These are phyloP conservation scores for Trissolcus basalis DNA, from an alignment of 1,140 invertebrate genomes.

Conservation along the genomic window DNA sequence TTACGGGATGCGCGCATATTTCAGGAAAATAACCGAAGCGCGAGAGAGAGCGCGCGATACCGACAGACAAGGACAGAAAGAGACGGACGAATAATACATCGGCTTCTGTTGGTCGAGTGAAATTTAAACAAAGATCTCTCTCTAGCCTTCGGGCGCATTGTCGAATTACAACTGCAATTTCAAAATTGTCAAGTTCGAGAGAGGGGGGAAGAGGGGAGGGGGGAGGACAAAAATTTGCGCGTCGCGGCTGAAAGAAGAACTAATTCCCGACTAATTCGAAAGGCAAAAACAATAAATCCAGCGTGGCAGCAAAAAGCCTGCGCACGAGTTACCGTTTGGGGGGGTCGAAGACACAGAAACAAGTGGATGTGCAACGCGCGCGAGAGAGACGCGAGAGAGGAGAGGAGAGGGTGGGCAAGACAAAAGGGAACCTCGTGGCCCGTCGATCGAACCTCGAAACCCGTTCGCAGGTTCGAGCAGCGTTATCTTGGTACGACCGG, in stretches of 20 bases:
- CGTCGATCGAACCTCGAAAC: conserved; percentile 31
- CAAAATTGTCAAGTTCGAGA: no score
- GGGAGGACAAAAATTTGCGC: not conserved
- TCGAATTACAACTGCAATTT: no score
- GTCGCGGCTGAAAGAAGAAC: conserved; percentile 13
- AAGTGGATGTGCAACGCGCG: conserved; percentile 1
- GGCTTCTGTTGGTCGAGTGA: not conserved
- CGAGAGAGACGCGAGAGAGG: not conserved
- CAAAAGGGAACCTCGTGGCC: conserved; percentile 29
- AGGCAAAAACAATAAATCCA: conserved; percentile 26
- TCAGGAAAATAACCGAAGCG: conserved; percentile 43
- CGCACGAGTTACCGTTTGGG: conserved; percentile 9
- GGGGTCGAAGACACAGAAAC: conserved; percentile 36
- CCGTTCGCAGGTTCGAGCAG: conserved; percentile 43
- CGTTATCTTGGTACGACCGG: conserved; percentile 48
- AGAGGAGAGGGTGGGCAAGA: conserved; percentile 11
- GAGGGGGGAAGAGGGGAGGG: no score
- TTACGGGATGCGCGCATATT: conserved; percentile 56
- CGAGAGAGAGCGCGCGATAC: not conserved
- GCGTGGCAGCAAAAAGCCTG: conserved; percentile 40
- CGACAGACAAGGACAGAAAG: no score
- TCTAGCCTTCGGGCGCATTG: no score
- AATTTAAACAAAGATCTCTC: no score
- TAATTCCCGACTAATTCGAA: conserved; percentile 32
- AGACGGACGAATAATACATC: not conserved